Evolutionary conservation across 2,888 invertebrate genomes (phyloP), one percentile per base, ranked within the genome.

Genomic region (Spicauda simplicius): DNA sequence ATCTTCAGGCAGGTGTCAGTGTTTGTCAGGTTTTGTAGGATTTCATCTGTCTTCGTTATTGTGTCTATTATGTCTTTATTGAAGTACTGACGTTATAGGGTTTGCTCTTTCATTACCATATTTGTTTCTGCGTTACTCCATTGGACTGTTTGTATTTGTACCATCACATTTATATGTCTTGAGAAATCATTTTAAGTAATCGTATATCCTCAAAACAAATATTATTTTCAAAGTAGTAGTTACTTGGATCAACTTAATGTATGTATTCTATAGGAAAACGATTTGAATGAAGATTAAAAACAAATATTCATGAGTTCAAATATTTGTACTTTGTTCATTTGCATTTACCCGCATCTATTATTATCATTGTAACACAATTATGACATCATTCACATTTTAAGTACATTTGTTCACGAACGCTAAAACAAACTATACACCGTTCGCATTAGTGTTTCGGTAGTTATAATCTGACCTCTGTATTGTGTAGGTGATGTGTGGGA

Each of bases 401-500:
- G 53, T 63, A 20, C 45, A 45, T 45, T 63, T 14, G 63, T 45
- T 45, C 30, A 41, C 54, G 25, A 18, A 20, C 41, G 18, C 20
- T 25, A 55, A 33, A 56, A 30, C 56, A 33, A 56, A 18, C 30
- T 45, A 63, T 55, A 55, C 63, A 14, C 37, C 53, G 37, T 62
- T 12, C 16, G 54, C 41, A 54, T 62, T 54, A 54, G 74, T 78
- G 73, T 71, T 61, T 61, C 18, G 70, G 69, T 74, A 73, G 75
- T 75, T 77, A 73, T 62, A 62, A 62, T 62, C 54, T 62, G 62
- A 57, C 56, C 63, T 57, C 33, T 72, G 73, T 58, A 63, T 68
- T 59, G 70, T 62, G 74, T 74, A 73, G 72, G 74, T 71, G 79
- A 82, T 81, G 78, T 80, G 77, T 76, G 78, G 73, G 71, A 72